Evolutionary conservation across 2,888 invertebrate genomes (phyloP), one percentile per base, ranked within the genome.

Genomic region (Bhutanitis thaidina): DNA sequence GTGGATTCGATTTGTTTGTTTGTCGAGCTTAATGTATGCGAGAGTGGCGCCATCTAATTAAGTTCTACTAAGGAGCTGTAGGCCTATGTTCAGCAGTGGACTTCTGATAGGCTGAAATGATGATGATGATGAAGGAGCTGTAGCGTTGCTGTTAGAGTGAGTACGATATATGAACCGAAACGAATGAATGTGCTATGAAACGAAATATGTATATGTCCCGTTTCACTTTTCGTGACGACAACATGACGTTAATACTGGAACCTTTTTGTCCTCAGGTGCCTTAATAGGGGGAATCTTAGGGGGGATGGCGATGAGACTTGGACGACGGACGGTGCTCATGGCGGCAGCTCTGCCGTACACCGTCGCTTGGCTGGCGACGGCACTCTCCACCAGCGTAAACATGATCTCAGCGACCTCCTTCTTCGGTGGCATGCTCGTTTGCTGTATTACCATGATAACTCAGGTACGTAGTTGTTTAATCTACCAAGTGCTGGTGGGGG

Each of bases 361-460:
- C 1, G 88, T 93, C 43, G 93, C 95, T 14, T 97, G 96, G 96
- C 84, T 95, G 38, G 89, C 94, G 35, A 96, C 96, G 0, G 93
- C 94, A 0, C 91, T 94, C 48, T 94, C 95, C 0, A 93, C 92
- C 51, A 92, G 93, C 61, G 93, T 95, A 8, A 91, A 93, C 70
- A 91, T 94, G 85, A 92, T 97, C 78, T 94, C 94, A 57, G 90
- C 92, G 27, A 95, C 96, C 0, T 94, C 96, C 32, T 94, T 96
- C 79, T 89, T 95, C 60, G 96, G 95, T 14, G 97, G 97, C 12
- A 91, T 94, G 73, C 93, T 94, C 55, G 91, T 93, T 49, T 93
- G 94, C 61, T 92, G 95, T 60, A 93, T 94, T 43, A 93, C 93
- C 53, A 93, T 95, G 80, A 93, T 93, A 13, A 93, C 93, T 64